Evolutionary conservation across 2,888 invertebrate species (phyloP).

Genomic region (Ophraella communa): DNA sequence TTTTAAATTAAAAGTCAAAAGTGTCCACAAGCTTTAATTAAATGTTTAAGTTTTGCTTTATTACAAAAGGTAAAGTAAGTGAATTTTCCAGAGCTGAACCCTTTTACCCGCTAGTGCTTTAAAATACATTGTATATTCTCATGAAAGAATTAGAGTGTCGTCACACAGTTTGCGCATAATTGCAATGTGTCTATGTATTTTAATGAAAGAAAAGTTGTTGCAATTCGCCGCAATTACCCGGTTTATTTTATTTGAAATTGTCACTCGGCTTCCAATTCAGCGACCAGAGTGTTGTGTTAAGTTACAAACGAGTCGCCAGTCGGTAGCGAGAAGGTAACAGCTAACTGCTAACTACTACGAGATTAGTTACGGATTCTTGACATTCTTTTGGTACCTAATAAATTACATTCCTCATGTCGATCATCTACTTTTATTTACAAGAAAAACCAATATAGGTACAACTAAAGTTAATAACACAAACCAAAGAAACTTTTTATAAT

Average conservation of each 20-base stretch:
- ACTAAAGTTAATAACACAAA: background rate
- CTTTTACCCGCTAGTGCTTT: background rate
- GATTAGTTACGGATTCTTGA: conserved; percentile 16
- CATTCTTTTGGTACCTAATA: conserved; percentile 20
- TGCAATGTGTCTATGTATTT: background rate
- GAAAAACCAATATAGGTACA: background rate
- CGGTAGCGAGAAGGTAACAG: conserved; percentile 1
- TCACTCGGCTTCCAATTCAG: conserved; percentile 14
- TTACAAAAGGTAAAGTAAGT: too few relatives aligned
- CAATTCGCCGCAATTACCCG: conserved; percentile 22
- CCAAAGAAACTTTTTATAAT: background rate
- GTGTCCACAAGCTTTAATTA: too few relatives aligned
- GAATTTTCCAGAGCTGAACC: background rate
- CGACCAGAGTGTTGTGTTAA: background rate
- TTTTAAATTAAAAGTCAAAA: too few relatives aligned
- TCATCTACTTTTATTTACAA: background rate
- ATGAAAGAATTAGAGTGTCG: conserved; percentile 3
- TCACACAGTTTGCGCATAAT: conserved; percentile 6
- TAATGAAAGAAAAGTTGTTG: conserved; percentile 8
- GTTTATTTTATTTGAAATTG: conserved; percentile 23
- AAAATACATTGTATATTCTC: background rate
- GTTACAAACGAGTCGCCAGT: conserved; percentile 1
- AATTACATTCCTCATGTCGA: background rate
- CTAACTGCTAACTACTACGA: conserved; percentile 9
- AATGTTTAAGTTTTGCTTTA: too few relatives aligned